Evolutionary conservation across 2,797 vertebrate genomes (phyloP).

Genomic region (Oreonectes daqikongensis): DNA sequence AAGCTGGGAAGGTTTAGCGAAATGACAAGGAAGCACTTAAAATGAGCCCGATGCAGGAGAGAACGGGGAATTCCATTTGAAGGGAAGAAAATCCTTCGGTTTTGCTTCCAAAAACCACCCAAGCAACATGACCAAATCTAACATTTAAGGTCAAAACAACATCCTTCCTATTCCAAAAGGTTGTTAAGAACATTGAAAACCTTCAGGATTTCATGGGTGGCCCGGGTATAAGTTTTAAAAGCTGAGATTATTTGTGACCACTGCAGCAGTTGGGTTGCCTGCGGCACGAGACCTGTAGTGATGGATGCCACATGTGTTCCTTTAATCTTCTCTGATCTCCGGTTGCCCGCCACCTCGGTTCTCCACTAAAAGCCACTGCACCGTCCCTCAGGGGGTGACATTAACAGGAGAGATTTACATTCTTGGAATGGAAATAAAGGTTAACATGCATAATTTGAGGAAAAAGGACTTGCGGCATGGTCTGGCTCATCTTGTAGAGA

Average conservation of each 20-base stretch:
- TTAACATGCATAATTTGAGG: background rate
- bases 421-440: constrained; percentile 22
- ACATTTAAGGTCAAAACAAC: constrained; percentile 44
- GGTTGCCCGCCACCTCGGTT: background rate
- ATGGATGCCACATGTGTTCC: constrained; percentile 9
- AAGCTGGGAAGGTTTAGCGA: constrained; percentile 4
- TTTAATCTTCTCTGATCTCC: constrained; percentile 46
- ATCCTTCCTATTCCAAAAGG: background rate
- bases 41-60: background rate
- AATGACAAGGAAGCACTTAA: constrained; percentile 14
- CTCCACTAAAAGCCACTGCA: background rate
- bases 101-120: background rate
- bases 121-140: background rate
- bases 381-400: background rate
- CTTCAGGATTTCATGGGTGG: constrained; percentile 63
- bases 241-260: constrained; percentile 42
- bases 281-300: background rate
- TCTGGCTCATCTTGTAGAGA: constrained; percentile 3
- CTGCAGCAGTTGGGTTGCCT: background rate
- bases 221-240: constrained; percentile 50
- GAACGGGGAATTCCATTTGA: background rate
- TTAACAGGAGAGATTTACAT: constrained; percentile 23
- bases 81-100: background rate
- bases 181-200: background rate
- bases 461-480: background rate